These are phyloP conservation scores for Zygothrica quintamaculata DNA, from an alignment of 2,888 invertebrate species.

Conservation along the genomic window DNA sequence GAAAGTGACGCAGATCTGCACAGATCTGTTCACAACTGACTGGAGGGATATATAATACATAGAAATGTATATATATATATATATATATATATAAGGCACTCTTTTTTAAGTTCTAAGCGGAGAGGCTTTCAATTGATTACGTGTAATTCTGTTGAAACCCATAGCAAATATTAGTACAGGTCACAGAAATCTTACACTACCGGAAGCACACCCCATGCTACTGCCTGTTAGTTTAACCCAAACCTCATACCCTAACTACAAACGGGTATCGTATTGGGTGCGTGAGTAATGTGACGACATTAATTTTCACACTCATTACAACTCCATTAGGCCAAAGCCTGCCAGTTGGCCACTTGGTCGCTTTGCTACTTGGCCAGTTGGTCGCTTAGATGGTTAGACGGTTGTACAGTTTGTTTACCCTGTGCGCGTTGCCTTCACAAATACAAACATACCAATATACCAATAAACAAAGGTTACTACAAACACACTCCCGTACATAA, in stretches of 20 bases:
- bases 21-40: conserved; percentile 15
- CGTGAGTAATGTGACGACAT: conserved; percentile 81
- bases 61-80: background rate
- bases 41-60: background rate
- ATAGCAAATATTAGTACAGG: conserved; percentile 65
- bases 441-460: conserved; percentile 4
- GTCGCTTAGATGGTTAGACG: too few species aligned
- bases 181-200: conserved; percentile 4
- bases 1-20: conserved; percentile 36
- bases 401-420: conserved; percentile 47
- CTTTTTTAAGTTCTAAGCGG: conserved; percentile 1
- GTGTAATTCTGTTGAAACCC: conserved; percentile 51
- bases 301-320: conserved; percentile 81
- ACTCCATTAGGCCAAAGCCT: conserved; percentile 68
- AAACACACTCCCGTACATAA: background rate
- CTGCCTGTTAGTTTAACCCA: too few species aligned
- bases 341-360: conserved; percentile 9
- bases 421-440: conserved; percentile 9
- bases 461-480: too few species aligned
- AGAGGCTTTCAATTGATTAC: conserved; percentile 45
- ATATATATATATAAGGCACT: conserved; percentile 24
- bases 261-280: conserved; percentile 49
- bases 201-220: conserved; percentile 12
- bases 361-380: too few species aligned
- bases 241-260: background rate